phyloP scores from a whole-genome alignment of 2,797 vertebrate species.

The Sphenopsis melanotis region DNA sequence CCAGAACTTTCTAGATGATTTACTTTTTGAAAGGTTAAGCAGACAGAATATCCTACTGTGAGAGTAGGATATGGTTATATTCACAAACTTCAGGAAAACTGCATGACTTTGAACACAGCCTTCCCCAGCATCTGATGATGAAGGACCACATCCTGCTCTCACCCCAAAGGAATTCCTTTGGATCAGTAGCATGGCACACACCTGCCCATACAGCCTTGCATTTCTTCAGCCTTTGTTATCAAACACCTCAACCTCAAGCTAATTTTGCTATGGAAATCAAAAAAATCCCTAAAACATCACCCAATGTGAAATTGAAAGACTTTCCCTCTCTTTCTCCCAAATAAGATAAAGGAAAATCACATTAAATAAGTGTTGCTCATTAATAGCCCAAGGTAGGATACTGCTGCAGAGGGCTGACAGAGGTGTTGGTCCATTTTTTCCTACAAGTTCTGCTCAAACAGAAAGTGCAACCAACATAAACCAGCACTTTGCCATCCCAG shows the following conservation, averaged over 20 bases:
- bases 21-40: neutral
- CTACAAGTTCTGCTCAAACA: neutral
- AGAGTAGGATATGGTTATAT: neutral
- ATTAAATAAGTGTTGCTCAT: neutral
- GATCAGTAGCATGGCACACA: neutral
- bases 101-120: neutral
- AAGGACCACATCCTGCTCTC: neutral
- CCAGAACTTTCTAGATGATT: neutral
- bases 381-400: neutral
- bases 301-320: neutral
- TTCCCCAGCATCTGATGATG: neutral
- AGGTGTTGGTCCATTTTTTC: neutral
- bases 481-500: neutral
- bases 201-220: rapidly evolving
- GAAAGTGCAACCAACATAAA: neutral
- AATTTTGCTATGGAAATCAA: rapidly evolving
- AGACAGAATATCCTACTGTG: neutral
- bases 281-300: neutral
- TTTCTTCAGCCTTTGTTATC: neutral
- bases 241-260: neutral
- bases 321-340: neutral
- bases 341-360: neutral
- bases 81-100: neutral
- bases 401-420: neutral
- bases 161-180: neutral